Evolutionary conservation across 53 echinoderm and acorn worm species (phyloP), one percentile per base, ranked within the genome.

Genomic region (Glandiceps talaboti): DNA sequence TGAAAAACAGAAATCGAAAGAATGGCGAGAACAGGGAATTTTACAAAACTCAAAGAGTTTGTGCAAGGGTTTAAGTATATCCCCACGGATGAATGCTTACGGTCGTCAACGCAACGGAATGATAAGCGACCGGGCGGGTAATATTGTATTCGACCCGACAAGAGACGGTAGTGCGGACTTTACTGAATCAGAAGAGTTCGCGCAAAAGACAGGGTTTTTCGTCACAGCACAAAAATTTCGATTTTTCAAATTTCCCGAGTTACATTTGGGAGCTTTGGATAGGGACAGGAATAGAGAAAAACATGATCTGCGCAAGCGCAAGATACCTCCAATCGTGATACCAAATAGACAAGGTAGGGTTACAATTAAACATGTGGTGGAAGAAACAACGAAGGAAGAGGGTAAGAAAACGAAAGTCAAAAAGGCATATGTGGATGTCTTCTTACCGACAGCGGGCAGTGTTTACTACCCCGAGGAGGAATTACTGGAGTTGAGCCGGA

Each of bases 381-480:
- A 45, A 20, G 64, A 45, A 45, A 45, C 6, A 20, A 45, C 64
- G 20, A 45, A 45, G 64, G 64, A 45, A 45, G 64, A 45, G 20
- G 64, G 64, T 6, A 45, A 45, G 64, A 45, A 45, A 20, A 45
- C 64, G 64, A 45, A 45, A 45, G 64, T 45, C 6, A 45, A 45
- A 45, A 45, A 45, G 64, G 64, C 64, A 20, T 45, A 45, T 20
- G 64, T 45, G 64, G 64, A 45, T 20, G 64, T 45, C 6, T 45
- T 45, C 20, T 20, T 45, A 20, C 64, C 64, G 20, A 45, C 64
- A 20, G 64, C 64, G 64, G 64, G 64, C 64, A 45, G 64, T 45
- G 64, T 45, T 45, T 45, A 45, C 64, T 45, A 45, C 64, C 64
- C 64, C 64, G 64, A 45, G 64, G 64, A 45, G 64, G 64, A 45